phyloP scores from a whole-genome alignment of 2,888 invertebrate genomes.

The Drosophila neutralis region DNA sequence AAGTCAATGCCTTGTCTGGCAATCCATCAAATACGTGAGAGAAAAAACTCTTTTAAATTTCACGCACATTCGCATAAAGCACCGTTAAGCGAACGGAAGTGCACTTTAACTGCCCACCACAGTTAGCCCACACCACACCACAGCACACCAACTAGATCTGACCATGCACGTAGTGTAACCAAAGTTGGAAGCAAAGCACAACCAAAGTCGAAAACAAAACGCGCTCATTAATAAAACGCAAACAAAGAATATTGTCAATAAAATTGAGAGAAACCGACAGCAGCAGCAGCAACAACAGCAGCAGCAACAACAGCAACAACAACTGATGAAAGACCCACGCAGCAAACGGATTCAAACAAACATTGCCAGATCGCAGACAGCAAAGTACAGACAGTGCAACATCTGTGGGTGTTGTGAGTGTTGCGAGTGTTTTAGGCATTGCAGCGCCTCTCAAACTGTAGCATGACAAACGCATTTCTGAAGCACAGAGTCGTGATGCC shows the following conservation, averaged over 20 bases:
- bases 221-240: constrained; percentile 73
- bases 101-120: constrained; percentile 74
- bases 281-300: constrained; percentile 1
- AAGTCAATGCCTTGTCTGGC: constrained; percentile 7
- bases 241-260: constrained; percentile 74
- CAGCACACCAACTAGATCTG: constrained; percentile 32
- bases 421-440: constrained; percentile 14
- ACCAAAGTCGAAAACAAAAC: constrained; percentile 58
- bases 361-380: constrained; percentile 31
- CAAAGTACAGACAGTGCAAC: constrained; percentile 12
- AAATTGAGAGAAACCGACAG: constrained; percentile 44
- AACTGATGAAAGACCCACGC: constrained; percentile 59
- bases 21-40: constrained; percentile 14
- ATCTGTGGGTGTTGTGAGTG: constrained; percentile 50
- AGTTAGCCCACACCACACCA: constrained; percentile 23
- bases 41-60: constrained; percentile 25
- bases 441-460: constrained; percentile 63
- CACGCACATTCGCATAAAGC: constrained; percentile 56
- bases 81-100: constrained; percentile 73
- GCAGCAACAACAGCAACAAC: constrained; percentile 5
- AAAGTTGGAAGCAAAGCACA: constrained; percentile 48
- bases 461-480: constrained; percentile 70
- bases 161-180: constrained; percentile 36
- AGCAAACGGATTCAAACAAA: constrained; percentile 6
- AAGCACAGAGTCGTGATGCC: constrained; percentile 58